A percentile compares a stretch with the other conserved stretches of the same genome.
Evolutionary conservation across 2,113 vertebrate genomes (phyloP).

Genomic region (Mobula hypostoma): DNA sequence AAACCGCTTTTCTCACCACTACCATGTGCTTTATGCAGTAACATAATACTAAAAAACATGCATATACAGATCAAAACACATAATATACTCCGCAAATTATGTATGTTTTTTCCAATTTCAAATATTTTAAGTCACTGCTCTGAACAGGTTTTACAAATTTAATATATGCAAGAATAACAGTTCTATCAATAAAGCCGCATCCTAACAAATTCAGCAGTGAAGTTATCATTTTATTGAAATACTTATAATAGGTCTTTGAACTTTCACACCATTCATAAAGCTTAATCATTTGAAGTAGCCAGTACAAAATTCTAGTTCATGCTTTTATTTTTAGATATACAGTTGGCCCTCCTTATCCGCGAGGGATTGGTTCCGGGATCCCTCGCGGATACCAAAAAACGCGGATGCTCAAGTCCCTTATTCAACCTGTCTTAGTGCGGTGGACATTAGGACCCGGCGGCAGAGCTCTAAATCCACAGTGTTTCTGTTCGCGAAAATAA

Average conservation of each 20-base stretch:
- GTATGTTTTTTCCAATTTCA: neutral
- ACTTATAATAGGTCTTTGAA: neutral
- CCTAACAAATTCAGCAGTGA: neutral
- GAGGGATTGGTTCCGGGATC: no score
- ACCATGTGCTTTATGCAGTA: neutral
- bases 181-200: neutral
- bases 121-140: neutral
- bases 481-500: no score
- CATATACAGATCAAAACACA: neutral
- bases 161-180: neutral
- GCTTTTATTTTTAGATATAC: neutral
- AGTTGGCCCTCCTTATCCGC: no score
- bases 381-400: no score
- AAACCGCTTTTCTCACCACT: neutral
- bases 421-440: no score
- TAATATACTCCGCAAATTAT: neutral
- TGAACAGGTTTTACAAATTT: neutral
- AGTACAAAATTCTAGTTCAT: neutral
- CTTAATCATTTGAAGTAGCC: neutral
- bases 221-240: neutral
- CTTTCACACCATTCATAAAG: neutral
- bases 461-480: no score
- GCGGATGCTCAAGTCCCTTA: no score
- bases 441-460: no score
- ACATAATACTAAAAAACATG: neutral